Base-by-base conservation (phyloP, 2,888 invertebrate genomes). In the Lycocerus yunnanus region DNA sequence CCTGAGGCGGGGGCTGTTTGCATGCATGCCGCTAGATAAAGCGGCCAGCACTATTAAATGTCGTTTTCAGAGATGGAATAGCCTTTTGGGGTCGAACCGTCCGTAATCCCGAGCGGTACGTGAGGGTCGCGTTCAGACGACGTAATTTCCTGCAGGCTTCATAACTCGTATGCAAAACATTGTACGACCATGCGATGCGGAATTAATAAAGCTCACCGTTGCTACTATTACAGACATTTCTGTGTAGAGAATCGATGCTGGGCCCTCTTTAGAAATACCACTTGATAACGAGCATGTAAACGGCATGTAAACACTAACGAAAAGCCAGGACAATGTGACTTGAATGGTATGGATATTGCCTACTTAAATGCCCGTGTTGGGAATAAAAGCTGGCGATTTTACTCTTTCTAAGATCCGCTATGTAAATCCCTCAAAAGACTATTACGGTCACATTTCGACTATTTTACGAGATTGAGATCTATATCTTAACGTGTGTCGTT, bases 1-100 rank as follows among this genome's bases (percentile, higher is more conserved):
- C 89, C 89, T 88, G 88, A 71, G 72, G 73, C 73, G 74, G 74
- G 89, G 88, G 88, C 88, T 88, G 89, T 88, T 88, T 89, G 89
- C 88, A 88, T 85, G 83, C 82, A 82, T 79, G 80, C 81, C 81
- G 79, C 80, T 80, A 83, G 84, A 84, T 84, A 84, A 86, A 83
- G 84, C 85, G 84, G 84, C 83, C 78, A 75, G 78, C 81, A 81
- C 81, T 80, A 81, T 81, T 82, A 81, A 82, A 80, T 82, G 80
- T 81, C 82, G 79, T 80, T 79, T 78, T 80, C 82, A 81, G 82
- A 82, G 82, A 83, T 82, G 82, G 80, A 83, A 81, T 79, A 79
- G 81, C 80, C 82, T 81, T 81, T 79, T 78, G 80, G 82, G 81
- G 82, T 80, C 77, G 80, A 74, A 78, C 75, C 73, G 80, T 71